These are phyloP conservation scores for Troilus luridus DNA, from an alignment of 2,888 invertebrate species.

Conservation along the genomic window DNA sequence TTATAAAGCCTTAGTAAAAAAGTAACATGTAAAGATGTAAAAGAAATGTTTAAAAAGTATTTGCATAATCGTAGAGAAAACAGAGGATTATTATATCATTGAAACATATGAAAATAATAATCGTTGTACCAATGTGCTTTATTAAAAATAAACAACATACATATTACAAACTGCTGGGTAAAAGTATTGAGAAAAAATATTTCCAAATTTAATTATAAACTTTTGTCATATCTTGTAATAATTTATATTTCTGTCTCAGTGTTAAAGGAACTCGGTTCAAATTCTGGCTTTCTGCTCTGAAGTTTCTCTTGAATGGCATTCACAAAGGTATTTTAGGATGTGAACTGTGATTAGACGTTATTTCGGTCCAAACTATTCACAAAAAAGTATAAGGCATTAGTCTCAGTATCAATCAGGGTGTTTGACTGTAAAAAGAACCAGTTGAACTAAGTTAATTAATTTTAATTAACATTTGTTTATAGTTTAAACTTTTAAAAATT, in stretches of 20 bases:
- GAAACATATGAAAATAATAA: neutral
- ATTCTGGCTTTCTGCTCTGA: neutral
- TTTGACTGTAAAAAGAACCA: too few relatives aligned
- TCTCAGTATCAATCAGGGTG: too few relatives aligned
- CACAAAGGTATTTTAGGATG: too few relatives aligned
- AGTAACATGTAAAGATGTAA: neutral
- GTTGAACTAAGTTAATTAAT: too few relatives aligned
- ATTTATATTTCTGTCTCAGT: neutral
- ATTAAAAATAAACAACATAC: too few relatives aligned
- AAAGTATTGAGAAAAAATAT: neutral
- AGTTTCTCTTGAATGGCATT: neutral
- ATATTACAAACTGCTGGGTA: neutral
- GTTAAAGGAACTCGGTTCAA: too few relatives aligned
- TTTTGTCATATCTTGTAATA: neutral
- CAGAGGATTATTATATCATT: neutral
- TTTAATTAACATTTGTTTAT: too few relatives aligned
- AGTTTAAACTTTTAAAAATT: too few relatives aligned
- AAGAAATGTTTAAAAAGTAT: neutral
- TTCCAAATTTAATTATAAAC: neutral
- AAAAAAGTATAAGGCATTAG: too few relatives aligned
- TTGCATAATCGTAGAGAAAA: neutral
- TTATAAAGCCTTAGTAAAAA: neutral
- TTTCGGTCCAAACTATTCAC: too few relatives aligned
- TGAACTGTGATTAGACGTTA: too few relatives aligned
- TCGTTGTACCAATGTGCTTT: too few relatives aligned